A percentile compares a stretch with the other conserved stretches of the same genome.
Evolutionary conservation across 2,113 vertebrate genomes (phyloP).

Genomic region (Pogonocichla stellata): DNA sequence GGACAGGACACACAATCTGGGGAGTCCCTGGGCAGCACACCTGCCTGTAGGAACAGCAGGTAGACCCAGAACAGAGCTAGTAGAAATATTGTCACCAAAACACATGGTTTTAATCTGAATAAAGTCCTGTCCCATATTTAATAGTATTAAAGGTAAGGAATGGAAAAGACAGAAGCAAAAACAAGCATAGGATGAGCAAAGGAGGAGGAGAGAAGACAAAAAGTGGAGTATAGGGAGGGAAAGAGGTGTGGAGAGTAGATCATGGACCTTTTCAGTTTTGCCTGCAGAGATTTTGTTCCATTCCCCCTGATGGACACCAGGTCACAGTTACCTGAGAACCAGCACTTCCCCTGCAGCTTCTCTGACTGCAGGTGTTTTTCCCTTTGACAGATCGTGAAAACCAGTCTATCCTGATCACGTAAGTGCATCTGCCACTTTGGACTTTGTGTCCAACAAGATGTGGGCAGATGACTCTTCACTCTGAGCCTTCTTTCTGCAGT

Average conservation of each 20-base stretch:
- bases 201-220: neutral
- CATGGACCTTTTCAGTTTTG: neutral
- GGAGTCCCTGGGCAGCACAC: neutral
- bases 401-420: slow-evolving; percentile 80
- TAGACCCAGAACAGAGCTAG: neutral
- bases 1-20: neutral
- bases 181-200: neutral
- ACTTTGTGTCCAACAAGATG: neutral
- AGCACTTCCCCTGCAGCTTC: neutral
- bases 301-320: neutral
- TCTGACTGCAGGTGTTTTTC: neutral
- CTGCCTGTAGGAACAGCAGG: neutral
- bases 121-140: neutral
- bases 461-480: neutral
- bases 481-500: neutral
- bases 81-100: neutral
- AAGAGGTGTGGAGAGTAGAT: neutral
- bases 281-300: neutral
- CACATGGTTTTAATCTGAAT: neutral
- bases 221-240: neutral
- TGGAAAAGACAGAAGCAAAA: neutral
- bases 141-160: neutral
- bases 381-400: slow-evolving; percentile 71
- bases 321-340: neutral
- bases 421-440: slow-evolving; percentile 15